Evolutionary conservation across 2,113 vertebrate species (phyloP).

Genomic region (Lichenostomus cassidix): DNA sequence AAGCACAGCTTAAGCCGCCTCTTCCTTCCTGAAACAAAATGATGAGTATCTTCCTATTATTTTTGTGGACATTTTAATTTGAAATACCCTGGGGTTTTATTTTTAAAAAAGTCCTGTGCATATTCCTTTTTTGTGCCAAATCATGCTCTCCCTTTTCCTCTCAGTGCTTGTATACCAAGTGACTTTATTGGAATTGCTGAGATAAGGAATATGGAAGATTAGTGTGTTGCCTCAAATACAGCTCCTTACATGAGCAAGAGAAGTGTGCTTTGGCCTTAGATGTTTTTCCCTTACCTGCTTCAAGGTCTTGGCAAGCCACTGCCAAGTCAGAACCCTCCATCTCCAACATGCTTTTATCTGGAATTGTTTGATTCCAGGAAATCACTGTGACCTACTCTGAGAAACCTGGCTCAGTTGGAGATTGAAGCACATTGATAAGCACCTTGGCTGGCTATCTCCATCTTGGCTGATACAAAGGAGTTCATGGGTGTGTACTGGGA

Average conservation of each 20-base stretch:
- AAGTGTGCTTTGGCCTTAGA: background rate
- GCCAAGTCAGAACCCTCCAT: background rate
- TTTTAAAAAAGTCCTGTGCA: background rate
- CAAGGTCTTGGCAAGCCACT: background rate
- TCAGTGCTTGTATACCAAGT: background rate
- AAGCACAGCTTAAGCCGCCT: background rate
- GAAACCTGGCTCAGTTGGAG: background rate
- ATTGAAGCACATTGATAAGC: background rate
- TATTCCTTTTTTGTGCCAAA: background rate
- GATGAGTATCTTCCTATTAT: background rate
- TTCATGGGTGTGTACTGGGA: background rate
- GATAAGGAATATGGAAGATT: background rate
- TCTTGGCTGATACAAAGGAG: background rate
- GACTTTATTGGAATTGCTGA: background rate
- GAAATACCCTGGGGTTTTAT: background rate
- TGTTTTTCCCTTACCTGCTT: background rate
- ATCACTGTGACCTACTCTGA: background rate
- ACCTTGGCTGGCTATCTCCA: background rate
- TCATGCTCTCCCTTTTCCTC: background rate
- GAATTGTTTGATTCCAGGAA: background rate
- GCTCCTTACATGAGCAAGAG: background rate
- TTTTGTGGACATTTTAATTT: background rate
- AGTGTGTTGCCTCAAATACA: background rate
- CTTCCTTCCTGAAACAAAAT: background rate
- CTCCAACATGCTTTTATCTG: rapidly evolving